Evolutionary conservation across 2,797 vertebrate species (phyloP), one percentile per base, ranked within the genome.

Genomic region (Sebastes minor): DNA sequence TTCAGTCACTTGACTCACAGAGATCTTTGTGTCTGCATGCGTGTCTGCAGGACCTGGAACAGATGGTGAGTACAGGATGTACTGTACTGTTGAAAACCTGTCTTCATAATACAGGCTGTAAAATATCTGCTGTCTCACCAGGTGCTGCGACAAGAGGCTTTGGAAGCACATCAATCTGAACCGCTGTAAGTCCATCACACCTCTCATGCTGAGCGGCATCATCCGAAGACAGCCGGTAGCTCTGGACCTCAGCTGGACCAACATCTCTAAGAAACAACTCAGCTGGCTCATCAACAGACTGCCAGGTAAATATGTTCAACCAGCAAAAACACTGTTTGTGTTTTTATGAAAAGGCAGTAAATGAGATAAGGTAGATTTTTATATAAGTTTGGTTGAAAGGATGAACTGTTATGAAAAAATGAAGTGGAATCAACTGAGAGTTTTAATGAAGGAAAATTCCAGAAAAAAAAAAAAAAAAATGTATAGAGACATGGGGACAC

Each of bases 201-300:
- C 98, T 6, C 95, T 98, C 71, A 98, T 99, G 98, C 96, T 99
- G 88, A 99, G 98, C 1, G 98, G 98, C 20, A 98, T 99, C 91
- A 99, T 99, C 90, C 96, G 98, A 81, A 96, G 98, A 61, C 98
- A 99, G 92, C 98, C 98, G 1, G 95, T 96, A 56, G 96, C 96
- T 52, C 95, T 99, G 78, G 97, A 99, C 94, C 96, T 99, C 89
- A 98, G 98, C 96, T 99, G 98, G 98, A 99, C 98, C 93, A 99
- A 99, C 91, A 98, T 99, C 94, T 99, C 98, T 64, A 99, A 99
- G 94, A 99, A 99, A 83, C 98, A 99, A 87, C 97, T 99, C 81
- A 98, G 98, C 89, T 99, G 98, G 98, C 97, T 99, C 82, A 98
- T 99, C 95, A 98, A 98, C 95, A 95, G 98, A 75, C 96, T 99